Percentiles rank a stretch among this genome's conserved stretches.
Evolutionary conservation across 2,113 vertebrate species (phyloP).

Genomic region (Boulengerochromis microlepis): DNA sequence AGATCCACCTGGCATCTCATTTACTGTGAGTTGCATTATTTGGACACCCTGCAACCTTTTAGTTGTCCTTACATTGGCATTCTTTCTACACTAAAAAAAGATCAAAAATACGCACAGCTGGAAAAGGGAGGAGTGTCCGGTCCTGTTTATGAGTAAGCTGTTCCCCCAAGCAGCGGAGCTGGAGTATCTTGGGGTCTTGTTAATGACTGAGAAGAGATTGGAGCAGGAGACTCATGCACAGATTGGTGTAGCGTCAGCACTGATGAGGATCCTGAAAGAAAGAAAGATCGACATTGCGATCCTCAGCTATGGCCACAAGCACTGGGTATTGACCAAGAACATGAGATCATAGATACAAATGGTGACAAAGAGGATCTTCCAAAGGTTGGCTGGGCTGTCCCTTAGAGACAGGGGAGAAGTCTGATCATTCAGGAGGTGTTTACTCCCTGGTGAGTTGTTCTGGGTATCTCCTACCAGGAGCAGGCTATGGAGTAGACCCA

Average conservation of each 20-base stretch:
- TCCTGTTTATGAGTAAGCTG: not conserved
- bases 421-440: not conserved
- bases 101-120: not conserved
- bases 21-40: not conserved
- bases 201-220: not conserved
- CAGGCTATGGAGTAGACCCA: not conserved
- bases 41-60: not conserved
- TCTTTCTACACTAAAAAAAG: not conserved
- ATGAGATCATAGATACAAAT: not conserved
- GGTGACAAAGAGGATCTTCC: not conserved
- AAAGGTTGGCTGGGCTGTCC: not conserved
- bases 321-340: not conserved
- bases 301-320: not conserved
- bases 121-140: not conserved
- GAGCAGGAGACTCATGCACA: not conserved
- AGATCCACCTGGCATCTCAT: not conserved
- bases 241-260: not conserved
- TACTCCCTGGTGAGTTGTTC: not conserved
- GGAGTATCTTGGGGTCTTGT: not conserved
- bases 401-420: not conserved
- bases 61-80: rapidly evolving
- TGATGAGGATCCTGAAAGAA: not conserved
- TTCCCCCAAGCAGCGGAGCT: not conserved
- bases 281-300: not conserved
- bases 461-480: not conserved